Base-by-base conservation (phyloP, 2,888 invertebrate species). In the Pristionchus exspectatus region DNA sequence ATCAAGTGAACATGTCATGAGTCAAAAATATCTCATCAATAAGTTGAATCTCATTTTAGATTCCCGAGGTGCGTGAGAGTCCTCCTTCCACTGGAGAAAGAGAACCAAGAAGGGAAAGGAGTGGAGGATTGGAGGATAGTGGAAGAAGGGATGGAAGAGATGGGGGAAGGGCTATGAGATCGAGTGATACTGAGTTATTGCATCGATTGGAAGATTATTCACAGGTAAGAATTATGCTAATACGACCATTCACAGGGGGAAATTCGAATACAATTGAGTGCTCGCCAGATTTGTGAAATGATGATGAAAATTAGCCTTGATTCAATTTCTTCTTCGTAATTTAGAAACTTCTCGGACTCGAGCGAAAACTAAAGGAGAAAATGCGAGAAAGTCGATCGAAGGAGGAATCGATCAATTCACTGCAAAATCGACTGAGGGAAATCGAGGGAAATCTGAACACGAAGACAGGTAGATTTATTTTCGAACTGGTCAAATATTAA, bases 171-270 rank as follows among this genome's bases (percentile, higher is more conserved):
- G 83, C 27, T 44, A 38, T 44, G 24, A 56, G 87, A 59, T 63
- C 33, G 27, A 89, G 33, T 30, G 91, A 91, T 87, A 88, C 91
- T 0, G 87, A 88, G 2, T 69, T 91, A n/a, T 88, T 91, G 5
- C 90, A 90, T 56, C 74, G 90, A 72, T 38, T 91, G 50, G 91
- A 91, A 72, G 90, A 91, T 10, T 90, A 91, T 33, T 90, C 88
- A 54, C 90, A 90, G 87, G 89, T 90, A n/a, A 3, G 44, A 27
- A 54, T 5, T 0, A 44, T 18, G 44, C 4, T 86, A 59, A 14
- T n/a, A 27, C n/a, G n/a, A n/a, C n/a, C n/a, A n/a, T n/a, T n/a
- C n/a, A n/a, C n/a, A n/a, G n/a, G n/a, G n/a, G n/a, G n/a, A 24
- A 54, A 21, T 83, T 2, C 12, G 66, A 4, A 3, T 38, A 38